Conservation (phyloP, 2,797 vertebrate species). For the Myotis myotis region DNA sequence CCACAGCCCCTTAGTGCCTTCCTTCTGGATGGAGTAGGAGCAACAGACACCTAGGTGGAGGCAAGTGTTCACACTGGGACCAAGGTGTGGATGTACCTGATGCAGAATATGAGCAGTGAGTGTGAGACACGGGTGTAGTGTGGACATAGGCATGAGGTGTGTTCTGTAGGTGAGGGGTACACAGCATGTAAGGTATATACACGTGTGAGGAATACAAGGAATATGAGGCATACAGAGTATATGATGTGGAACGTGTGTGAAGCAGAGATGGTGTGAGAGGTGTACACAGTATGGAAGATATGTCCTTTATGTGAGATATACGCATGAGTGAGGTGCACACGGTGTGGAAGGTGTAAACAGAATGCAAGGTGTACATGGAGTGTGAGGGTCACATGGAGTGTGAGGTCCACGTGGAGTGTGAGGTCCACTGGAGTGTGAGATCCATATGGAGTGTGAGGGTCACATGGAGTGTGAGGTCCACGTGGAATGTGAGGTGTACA, state of each 20-base stretch:
- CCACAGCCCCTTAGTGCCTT: neutral
- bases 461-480: too few species aligned
- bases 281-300: too few species aligned
- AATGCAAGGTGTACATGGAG: too few species aligned
- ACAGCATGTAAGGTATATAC: neutral
- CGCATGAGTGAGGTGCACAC: neutral
- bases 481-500: too few species aligned
- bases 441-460: neutral
- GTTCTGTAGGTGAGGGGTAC: neutral
- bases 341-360: neutral
- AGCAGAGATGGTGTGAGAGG: too few species aligned
- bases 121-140: neutral
- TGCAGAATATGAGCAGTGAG: neutral
- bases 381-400: too few species aligned
- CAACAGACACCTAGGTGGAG: neutral
- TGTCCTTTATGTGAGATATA: neutral
- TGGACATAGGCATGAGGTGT: neutral
- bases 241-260: neutral
- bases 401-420: neutral
- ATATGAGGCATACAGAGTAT: neutral
- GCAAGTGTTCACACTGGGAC: neutral
- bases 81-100: neutral
- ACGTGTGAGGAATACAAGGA: neutral
- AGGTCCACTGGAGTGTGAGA: neutral
- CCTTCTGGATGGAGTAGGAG: neutral